Evolutionary conservation across 2,113 vertebrate genomes (phyloP), one percentile per base, ranked within the genome.

Genomic region (Pangasianodon gigas): DNA sequence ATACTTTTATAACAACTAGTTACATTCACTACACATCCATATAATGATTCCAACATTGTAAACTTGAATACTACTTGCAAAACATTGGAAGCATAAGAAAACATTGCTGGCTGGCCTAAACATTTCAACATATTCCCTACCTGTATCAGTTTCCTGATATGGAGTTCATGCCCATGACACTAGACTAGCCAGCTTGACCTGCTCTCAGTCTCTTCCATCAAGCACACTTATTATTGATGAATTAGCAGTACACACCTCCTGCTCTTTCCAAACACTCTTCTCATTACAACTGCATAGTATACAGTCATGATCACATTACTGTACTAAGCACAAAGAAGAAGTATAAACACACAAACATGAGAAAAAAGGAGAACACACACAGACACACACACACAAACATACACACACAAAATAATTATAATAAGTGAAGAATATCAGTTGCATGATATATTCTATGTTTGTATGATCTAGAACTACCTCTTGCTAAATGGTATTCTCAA

Each of bases 261-360:
- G 74, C 29, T 81, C 60, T 90, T 85, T 77, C 83, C 89, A 90
- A 44, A 77, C 77, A 89, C 85, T 89, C 62, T 6, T 48, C 90
- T 90, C 48, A 75, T 88, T 79, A 77, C 88, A 88, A 86, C 83
- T 84, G 48, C 80, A 79, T 10, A 74, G 67, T n/a, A 71, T 71
- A 91, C 65, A 44, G 82, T 75, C 75, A 87, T 89, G 84, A 89
- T 91, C 84, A 89, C 37, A 83, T 91, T 89, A 87, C 90, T 65
- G 90, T 19, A 58, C 54, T 87, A 88, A 56, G 81, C 58, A 88
- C 44, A 85, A 90, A 77, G 51, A 90, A 77, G 51, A 58, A 18
- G 85, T 54, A 87, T 51, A 89, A 52, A 86, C 74, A 79, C 41
- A 56, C 56, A 79, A 32, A 79, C 54, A 62, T 32, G 56, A 16